A percentile compares a stretch with the other conserved stretches of the same genome.
These are phyloP conservation scores for Drosophila acutilabella DNA, from an alignment of 2,888 invertebrate genomes.

Conservation along the genomic window DNA sequence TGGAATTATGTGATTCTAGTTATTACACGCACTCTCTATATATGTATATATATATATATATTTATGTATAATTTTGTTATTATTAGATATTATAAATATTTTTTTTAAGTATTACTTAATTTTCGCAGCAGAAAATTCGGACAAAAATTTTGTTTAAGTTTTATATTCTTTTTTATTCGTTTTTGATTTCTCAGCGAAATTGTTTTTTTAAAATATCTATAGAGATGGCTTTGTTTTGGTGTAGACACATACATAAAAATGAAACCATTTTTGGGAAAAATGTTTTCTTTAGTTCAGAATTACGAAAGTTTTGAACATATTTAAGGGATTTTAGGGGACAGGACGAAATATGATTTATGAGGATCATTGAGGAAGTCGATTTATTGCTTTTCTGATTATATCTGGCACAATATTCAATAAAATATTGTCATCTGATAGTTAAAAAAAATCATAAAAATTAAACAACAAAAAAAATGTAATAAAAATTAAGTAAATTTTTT, in stretches of 20 bases:
- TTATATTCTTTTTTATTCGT: slow-evolving; percentile 1
- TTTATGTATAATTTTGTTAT: slow-evolving; percentile 24
- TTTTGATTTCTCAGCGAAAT: slow-evolving; percentile 26
- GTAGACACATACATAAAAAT: slow-evolving; percentile 52
- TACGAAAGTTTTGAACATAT: slow-evolving; percentile 16
- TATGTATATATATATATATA: slow-evolving; percentile 28
- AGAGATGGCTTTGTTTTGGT: slow-evolving; percentile 40
- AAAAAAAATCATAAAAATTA: neutral
- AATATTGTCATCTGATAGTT: slow-evolving; percentile 63
- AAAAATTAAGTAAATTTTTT: neutral
- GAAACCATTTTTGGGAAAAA: slow-evolving; percentile 67
- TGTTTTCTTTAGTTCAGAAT: slow-evolving; percentile 18
- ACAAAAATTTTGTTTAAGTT: slow-evolving; percentile 26
- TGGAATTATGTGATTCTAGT: slow-evolving; percentile 81
- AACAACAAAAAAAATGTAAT: neutral
- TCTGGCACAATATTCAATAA: slow-evolving; percentile 73
- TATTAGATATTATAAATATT: slow-evolving; percentile 34
- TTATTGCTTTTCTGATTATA: slow-evolving; percentile 41
- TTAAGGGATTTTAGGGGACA: neutral
- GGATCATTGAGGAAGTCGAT: slow-evolving; percentile 10
- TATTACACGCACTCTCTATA: slow-evolving; percentile 64
- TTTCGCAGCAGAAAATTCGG: slow-evolving; percentile 54
- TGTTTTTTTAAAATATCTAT: slow-evolving; percentile 37
- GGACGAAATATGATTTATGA: neutral
- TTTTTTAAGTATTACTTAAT: slow-evolving; percentile 42